phyloP scores from a whole-genome alignment of 1,140 invertebrate species.

The Ephestia elutella region DNA sequence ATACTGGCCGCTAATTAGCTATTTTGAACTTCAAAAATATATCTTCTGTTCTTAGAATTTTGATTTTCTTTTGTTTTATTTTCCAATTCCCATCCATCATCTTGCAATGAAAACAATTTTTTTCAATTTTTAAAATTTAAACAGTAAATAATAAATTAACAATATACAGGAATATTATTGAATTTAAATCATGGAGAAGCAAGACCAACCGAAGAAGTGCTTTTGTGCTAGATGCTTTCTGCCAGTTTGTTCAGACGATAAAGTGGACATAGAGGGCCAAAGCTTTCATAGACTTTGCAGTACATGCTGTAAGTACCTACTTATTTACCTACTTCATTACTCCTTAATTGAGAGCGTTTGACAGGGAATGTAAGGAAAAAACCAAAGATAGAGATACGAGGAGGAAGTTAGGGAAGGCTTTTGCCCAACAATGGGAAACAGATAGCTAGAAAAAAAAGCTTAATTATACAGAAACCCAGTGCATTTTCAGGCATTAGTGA shows the following conservation, averaged over 20 bases:
- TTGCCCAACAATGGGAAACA: no score
- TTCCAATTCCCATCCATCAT: slow-evolving; percentile 15
- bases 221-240: slow-evolving; percentile 62
- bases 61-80: slow-evolving; percentile 24
- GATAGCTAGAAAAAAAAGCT: no score
- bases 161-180: slow-evolving; percentile 1
- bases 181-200: slow-evolving; percentile 45
- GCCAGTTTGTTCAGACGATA: slow-evolving; percentile 48
- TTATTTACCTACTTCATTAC: neutral
- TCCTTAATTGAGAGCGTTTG: no score
- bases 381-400: no score
- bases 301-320: slow-evolving; percentile 58
- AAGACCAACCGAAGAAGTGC: slow-evolving; percentile 52
- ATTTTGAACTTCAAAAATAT: slow-evolving; percentile 4
- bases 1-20: neutral
- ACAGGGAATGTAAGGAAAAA: no score
- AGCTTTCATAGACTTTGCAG: slow-evolving; percentile 58
- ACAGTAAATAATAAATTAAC: neutral
- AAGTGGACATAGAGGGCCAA: slow-evolving; percentile 58
- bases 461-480: no score
- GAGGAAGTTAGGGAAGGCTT: no score
- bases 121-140: neutral
- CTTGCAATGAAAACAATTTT: neutral
- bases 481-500: no score
- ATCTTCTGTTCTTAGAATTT: neutral